Evolutionary conservation across 2,888 invertebrate species (phyloP), one percentile per base, ranked within the genome.

Genomic region (Andrena haemorrhoa): DNA sequence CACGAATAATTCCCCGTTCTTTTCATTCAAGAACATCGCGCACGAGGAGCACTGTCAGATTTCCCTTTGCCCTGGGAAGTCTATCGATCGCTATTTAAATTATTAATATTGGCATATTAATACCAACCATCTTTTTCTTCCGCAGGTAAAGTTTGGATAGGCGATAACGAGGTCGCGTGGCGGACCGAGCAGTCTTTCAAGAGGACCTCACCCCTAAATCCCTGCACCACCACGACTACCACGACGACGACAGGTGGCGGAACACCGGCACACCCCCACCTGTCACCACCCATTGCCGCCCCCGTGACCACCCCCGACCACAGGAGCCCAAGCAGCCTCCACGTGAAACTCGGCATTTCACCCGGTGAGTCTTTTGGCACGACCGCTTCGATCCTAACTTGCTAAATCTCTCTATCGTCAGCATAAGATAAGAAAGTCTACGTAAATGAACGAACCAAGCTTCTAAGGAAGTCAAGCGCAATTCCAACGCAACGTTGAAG

Each of bases 141-240:
- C 81, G 7, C 89, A 94, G 94, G 92, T 66, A 94, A 94, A 90
- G 83, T 92, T 76, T 94, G 94, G 93, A 89, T 93, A 77, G 92
- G 91, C 66, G 93, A 93, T 75, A 92, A 89, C 89, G 94, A 94
- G 74, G 90, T 91, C 65, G 86, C 92, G 89, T 94, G 94, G 94
- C 91, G 92, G 79, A 92, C 92, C 75, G 93, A 94, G 66, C 92
- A 92, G 85, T 89, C 89, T 65, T 90, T 91, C 66, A 93, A 92
- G 86, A 92, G 92, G 87, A 90, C 89, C 71, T 92, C 93, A 69
- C 93, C 92, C 78, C 66, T 90, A 75, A 89, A 86, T 82, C 89
- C 91, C 8, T 89, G 91, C 75, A 75, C 89, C 72, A 88, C 88
- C 56, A 90, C 90, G 35, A 89, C 89, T 70, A 89, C 89, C 76